Evolutionary conservation across 2,888 invertebrate genomes (phyloP), one percentile per base, ranked within the genome.

Genomic region (Chloroclysta siterata): DNA sequence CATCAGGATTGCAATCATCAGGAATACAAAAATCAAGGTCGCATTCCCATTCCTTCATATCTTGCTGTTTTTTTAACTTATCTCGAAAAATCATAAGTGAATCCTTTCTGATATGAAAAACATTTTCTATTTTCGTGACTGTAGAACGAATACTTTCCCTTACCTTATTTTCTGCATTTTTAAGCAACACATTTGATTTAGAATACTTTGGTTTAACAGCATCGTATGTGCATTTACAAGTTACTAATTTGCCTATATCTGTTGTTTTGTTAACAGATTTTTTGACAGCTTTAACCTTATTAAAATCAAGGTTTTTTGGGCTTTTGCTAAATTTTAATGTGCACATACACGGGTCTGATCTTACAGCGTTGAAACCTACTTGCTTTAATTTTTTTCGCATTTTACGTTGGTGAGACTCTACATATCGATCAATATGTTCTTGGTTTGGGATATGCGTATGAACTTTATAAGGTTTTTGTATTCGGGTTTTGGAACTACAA

Each of bases 311-410:
- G 41, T 56, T 66, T 53, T 60, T 66, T 58, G 56, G 54, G 8
- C 14, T 48, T 17, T 36, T 51, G 15, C 70, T 75, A 47, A 78
- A 70, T 61, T 77, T 69, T 53, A 72, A 66, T 14, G 78, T 75
- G 62, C 81, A 81, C 10, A 75, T 70, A 62, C 82, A 83, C 7
- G 85, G 81, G 39, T 81, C 81, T 3, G 86, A 85, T 52, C 62
- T 70, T 57, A 75, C 71, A 7, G 74, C 61, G 62, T 73, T 72
- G 36, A 75, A 72, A n/a, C 8, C 52, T 7, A 46, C 36, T 47
- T 53, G 46, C 28, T 5, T 47, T 47, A 1, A 0, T 53, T 47
- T 5, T 53, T 28, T 44, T 46, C 22, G 22, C 55, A 52, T 59
- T 53, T 47, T 59, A 11, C 22, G 17, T 46, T 33, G 28, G 10